Percentiles rank a stretch among this genome's conserved stretches.
phyloP scores from a whole-genome alignment of 2,888 invertebrate species.

The Andrena dorsata region DNA sequence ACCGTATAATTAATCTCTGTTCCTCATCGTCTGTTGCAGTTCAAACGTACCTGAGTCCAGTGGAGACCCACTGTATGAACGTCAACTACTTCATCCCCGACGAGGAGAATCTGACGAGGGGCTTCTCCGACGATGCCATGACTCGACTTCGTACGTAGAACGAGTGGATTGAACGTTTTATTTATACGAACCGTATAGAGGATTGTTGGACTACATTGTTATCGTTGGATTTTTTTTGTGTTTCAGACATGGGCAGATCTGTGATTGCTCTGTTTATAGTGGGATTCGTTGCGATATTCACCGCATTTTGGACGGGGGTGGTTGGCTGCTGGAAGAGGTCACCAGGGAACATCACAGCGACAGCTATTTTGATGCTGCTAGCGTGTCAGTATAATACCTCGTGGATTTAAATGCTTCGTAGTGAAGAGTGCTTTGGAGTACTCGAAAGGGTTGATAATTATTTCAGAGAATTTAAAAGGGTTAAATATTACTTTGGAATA shows the following conservation, averaged over 20 bases:
- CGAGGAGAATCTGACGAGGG: constrained; percentile 93
- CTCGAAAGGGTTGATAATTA: no score
- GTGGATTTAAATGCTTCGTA: background rate
- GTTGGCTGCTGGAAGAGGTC: constrained; percentile 98
- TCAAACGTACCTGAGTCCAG: constrained; percentile 95
- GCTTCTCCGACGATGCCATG: constrained; percentile 93
- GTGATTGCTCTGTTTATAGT: constrained; percentile 97
- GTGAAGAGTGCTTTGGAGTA: background rate
- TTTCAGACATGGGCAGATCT: constrained; percentile 93
- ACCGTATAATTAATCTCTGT: background rate
- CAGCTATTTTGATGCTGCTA: constrained; percentile 95
- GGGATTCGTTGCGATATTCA: constrained; percentile 95
- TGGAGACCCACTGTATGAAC: constrained; percentile 97
- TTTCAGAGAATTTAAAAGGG: background rate
- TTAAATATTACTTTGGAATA: background rate
- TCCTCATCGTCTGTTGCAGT: constrained; percentile 86
- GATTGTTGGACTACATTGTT: background rate
- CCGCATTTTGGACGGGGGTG: constrained; percentile 98
- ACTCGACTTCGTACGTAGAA: constrained; percentile 90
- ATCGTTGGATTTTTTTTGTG: background rate
- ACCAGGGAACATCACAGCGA: constrained; percentile 96
- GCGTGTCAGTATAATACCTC: constrained; percentile 89
- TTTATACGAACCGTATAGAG: background rate
- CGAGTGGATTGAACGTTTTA: background rate
- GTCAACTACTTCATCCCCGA: constrained; percentile 97